A percentile compares a stretch with the other conserved stretches of the same genome.
These are phyloP conservation scores for Nycteola revayana DNA, from an alignment of 2,888 invertebrate genomes.

Conservation along the genomic window DNA sequence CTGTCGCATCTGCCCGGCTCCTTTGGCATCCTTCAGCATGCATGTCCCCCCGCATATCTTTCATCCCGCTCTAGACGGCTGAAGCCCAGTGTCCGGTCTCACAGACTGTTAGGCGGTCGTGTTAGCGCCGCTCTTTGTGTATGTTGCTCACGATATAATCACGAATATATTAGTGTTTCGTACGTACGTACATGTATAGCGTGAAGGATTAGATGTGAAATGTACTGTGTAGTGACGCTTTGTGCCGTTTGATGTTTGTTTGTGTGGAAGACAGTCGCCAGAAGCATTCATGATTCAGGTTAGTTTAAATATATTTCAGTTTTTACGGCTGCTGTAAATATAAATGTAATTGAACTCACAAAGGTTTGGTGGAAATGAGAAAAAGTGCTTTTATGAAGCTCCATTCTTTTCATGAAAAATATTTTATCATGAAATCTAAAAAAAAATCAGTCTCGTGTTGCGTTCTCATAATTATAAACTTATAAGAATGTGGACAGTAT, in stretches of 20 bases:
- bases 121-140: slow-evolving; percentile 47
- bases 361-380: slow-evolving; percentile 4
- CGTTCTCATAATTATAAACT: too few relatives aligned
- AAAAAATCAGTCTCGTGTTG: too few relatives aligned
- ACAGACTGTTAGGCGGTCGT: slow-evolving; percentile 73
- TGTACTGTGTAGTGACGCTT: slow-evolving; percentile 74
- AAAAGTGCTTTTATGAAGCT: slow-evolving; percentile 8
- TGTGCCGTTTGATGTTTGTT: slow-evolving; percentile 65
- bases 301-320: slow-evolving; percentile 41
- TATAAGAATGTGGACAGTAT: too few relatives aligned
- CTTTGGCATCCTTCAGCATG: slow-evolving; percentile 79
- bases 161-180: slow-evolving; percentile 55
- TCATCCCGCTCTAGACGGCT: slow-evolving; percentile 72
- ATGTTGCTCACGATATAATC: slow-evolving; percentile 42
- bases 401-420: background rate
- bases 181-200: slow-evolving; percentile 55
- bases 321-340: slow-evolving; percentile 17
- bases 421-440: too few relatives aligned
- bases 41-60: slow-evolving; percentile 75
- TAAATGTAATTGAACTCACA: slow-evolving; percentile 23
- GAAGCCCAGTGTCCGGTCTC: slow-evolving; percentile 78
- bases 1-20: slow-evolving; percentile 79
- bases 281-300: slow-evolving; percentile 79
- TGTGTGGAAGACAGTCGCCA: slow-evolving; percentile 53
- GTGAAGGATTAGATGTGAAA: slow-evolving; percentile 67